Evolutionary conservation across 1,140 invertebrate species (phyloP), one percentile per base, ranked within the genome.

Genomic region (Agrilus planipennis): DNA sequence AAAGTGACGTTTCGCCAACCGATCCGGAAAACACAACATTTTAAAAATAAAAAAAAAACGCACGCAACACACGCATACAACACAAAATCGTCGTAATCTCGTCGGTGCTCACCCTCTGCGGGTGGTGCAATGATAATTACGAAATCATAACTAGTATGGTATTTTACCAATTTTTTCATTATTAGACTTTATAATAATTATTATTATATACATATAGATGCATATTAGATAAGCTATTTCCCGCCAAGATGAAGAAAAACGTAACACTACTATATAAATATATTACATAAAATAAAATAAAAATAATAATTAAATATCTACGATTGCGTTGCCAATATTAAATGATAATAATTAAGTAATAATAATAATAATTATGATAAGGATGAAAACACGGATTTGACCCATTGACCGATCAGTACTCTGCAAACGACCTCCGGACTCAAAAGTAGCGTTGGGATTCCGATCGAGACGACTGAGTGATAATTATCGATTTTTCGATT

Each of bases 1-100:
- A 67, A 51, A 57, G 65, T 54, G 66, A 64, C 44, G 61, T 61
- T 45, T 60, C 59, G 12, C 58, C 58, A 2, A 58, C 57, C 20
- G 61, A 63, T 39, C 54, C 55, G 15, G 55, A 58, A 45, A 60
- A 62, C 47, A 55, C 58, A 15, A 60, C 49, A 11, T 64, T 64
- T 49, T 64, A 55, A 49, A 30, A 30, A 25, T 28, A 6, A 9
- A 6, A 14, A 6, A 32, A 7, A 7, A 7, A n/a, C n/a, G 7
- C n/a, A n/a, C n/a, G n/a, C n/a, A n/a, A n/a, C n/a, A n/a, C n/a
- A n/a, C n/a, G n/a, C n/a, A n/a, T n/a, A n/a, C n/a, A n/a, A n/a
- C n/a, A n/a, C n/a, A n/a, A n/a, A n/a, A n/a, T n/a, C n/a, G n/a
- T n/a, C n/a, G n/a, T 12, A 18, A 16, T 15, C 20, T 18, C n/a